Percentiles rank a stretch among this genome's conserved stretches.
These are phyloP conservation scores for Conomelus anceps DNA, from an alignment of 2,888 invertebrate species.

Conservation along the genomic window DNA sequence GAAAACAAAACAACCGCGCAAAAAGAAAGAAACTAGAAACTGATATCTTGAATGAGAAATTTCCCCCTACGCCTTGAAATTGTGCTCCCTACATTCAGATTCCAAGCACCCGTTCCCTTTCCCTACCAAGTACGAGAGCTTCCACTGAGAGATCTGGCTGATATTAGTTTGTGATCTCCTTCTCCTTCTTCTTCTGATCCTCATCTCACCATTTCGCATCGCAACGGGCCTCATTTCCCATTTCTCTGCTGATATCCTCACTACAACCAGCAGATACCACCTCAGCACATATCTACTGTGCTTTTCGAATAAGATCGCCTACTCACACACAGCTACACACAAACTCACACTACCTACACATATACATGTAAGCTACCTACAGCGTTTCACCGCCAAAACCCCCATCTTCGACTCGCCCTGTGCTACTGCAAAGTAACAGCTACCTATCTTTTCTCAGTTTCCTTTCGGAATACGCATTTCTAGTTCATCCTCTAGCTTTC, in stretches of 20 bases:
- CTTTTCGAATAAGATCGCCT: background rate
- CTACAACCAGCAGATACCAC: no score
- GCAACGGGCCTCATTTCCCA: no score
- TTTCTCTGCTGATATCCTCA: no score
- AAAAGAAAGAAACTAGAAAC: background rate
- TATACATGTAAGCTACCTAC: no score
- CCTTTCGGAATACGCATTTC: no score
- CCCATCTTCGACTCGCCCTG: background rate
- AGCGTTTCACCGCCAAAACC: no score
- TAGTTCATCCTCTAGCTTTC: no score
- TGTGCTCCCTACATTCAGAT: background rate
- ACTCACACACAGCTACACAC: background rate
- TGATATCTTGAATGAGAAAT: background rate
- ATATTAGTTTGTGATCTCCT: background rate
- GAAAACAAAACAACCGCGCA: background rate
- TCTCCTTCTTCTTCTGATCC: background rate
- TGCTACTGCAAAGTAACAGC: background rate
- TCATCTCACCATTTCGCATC: no score
- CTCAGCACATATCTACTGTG: background rate
- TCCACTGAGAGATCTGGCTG: background rate
- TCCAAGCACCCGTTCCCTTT: background rate
- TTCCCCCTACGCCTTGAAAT: no score
- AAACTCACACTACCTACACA: no score
- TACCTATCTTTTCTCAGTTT: no score
- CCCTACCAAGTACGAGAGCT: background rate